Conservation (phyloP, 2,113 vertebrate genomes). For the Ifrita kowaldi region DNA sequence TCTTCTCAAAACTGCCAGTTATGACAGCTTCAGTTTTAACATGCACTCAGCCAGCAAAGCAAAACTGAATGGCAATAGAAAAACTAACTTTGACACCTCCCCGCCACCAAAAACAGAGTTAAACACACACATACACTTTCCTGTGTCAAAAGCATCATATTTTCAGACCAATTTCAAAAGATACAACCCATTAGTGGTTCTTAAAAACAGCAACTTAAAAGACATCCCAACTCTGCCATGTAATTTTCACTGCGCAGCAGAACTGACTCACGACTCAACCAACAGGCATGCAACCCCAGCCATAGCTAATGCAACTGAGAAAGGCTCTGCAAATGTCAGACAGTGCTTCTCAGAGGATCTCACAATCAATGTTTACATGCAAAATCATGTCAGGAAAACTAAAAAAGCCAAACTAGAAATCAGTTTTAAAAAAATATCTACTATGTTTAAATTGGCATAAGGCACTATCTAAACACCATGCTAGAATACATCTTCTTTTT, state of each 20-base stretch:
- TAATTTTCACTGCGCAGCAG: not conserved
- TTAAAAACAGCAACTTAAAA: not conserved
- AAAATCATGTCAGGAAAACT: not conserved
- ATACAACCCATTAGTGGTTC: not conserved
- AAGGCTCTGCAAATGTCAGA: not conserved
- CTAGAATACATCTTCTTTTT: not conserved
- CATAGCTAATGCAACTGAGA: not conserved
- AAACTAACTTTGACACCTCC: not conserved
- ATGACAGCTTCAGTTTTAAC: not conserved
- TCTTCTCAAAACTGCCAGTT: not conserved
- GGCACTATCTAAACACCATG: not conserved
- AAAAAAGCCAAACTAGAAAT: not conserved
- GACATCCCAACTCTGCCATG: not conserved
- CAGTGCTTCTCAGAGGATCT: not conserved
- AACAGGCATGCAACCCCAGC: not conserved
- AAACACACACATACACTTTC: not conserved
- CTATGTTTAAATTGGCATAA: not conserved
- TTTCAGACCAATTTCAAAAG: not conserved
- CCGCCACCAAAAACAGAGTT: accelerated
- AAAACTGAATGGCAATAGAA: not conserved
- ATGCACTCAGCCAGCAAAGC: not conserved
- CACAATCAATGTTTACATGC: not conserved
- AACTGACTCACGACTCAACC: not conserved
- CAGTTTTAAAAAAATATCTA: not conserved
- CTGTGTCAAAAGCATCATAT: not conserved